Evolutionary conservation across 2,797 vertebrate genomes (phyloP).

Genomic region (Anabacerthia variegaticeps): DNA sequence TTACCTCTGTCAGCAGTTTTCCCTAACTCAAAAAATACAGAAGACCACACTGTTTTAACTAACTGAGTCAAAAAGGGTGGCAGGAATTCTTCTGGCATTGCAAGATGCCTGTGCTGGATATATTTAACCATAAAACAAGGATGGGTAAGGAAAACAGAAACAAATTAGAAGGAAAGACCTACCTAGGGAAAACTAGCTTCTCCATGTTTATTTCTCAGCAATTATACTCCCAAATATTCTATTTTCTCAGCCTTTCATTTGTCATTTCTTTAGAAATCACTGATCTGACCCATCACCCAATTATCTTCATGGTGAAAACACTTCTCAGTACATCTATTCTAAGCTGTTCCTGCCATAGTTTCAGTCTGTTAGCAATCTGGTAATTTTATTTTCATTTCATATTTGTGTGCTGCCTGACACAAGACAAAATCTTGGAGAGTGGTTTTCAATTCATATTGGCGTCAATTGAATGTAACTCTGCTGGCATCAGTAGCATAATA

Average conservation of each 20-base stretch:
- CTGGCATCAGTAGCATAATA: neutral
- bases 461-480: neutral
- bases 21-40: neutral
- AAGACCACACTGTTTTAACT: neutral
- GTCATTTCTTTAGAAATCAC: neutral
- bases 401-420: neutral
- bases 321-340: neutral
- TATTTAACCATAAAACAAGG: neutral
- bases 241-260: neutral
- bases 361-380: neutral
- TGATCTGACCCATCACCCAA: neutral
- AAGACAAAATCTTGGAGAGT: neutral
- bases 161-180: neutral
- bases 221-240: neutral
- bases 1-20: neutral
- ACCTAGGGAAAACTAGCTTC: neutral
- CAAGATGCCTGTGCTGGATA: neutral
- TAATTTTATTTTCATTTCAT: neutral
- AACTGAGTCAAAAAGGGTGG: neutral
- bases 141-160: neutral
- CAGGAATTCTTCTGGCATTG: neutral
- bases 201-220: neutral
- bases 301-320: neutral
- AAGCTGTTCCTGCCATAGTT: neutral
- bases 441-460: neutral